A percentile compares a stretch with the other conserved stretches of the same genome.
These are phyloP conservation scores for Hexactinellida sp. DNA, from an alignment of 37 sponge, comb jelly and placozoan species.

Conservation along the genomic window DNA sequence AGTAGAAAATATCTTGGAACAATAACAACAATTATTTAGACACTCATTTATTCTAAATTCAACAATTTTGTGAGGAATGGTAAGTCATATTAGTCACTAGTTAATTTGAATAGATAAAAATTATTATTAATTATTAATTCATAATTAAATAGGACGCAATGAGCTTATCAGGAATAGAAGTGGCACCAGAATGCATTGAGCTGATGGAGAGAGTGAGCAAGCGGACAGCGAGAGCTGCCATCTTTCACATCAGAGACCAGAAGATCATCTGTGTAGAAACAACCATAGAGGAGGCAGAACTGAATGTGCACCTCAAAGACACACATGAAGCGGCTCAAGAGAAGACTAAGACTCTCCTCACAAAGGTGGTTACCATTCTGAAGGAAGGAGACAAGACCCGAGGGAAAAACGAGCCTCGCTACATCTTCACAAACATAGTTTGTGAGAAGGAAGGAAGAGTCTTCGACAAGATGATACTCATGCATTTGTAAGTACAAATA, in stretches of 20 bases:
- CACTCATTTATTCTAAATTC: too few species aligned
- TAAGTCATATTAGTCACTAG: too few species aligned
- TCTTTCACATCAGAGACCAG: not conserved
- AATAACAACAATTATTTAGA: too few species aligned
- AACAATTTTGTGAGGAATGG: too few species aligned
- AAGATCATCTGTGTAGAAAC: not conserved
- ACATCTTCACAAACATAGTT: not conserved
- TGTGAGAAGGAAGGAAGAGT: conserved; percentile 9
- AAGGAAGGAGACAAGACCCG: not conserved
- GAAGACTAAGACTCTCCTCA: not conserved
- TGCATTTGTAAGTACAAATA: not conserved
- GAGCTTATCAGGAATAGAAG: not conserved
- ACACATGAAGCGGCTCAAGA: not conserved
- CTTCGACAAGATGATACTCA: not conserved
- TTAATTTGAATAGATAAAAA: too few species aligned
- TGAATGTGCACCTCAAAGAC: not conserved
- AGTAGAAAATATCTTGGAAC: not conserved
- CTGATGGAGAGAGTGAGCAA: not conserved
- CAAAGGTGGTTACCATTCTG: not conserved
- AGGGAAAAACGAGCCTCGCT: not conserved
- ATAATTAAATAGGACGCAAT: not conserved
- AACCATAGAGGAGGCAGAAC: not conserved
- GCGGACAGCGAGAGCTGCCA: conserved; percentile 8
- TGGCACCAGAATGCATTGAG: not conserved
- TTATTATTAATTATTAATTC: too few species aligned